These are phyloP conservation scores for Drosophila silvestris DNA, from an alignment of 2,888 invertebrate genomes.

Conservation along the genomic window DNA sequence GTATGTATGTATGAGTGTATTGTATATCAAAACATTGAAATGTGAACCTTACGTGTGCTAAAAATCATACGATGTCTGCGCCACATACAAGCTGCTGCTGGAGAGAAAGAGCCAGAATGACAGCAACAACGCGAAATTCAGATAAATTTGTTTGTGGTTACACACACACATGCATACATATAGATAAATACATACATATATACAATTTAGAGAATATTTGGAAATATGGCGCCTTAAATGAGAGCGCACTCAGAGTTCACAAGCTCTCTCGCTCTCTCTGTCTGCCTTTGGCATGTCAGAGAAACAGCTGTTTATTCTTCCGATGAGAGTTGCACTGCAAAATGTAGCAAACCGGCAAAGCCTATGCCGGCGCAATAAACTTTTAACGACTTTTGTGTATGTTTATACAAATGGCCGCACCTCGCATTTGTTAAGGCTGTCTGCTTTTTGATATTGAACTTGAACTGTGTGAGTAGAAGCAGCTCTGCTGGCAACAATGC, in stretches of 20 bases:
- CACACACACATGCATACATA: neutral
- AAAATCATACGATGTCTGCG: constrained; percentile 75
- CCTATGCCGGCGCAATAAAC: constrained; percentile 35
- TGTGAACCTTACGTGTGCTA: constrained; percentile 57
- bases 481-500: constrained; percentile 27
- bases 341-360: constrained; percentile 50
- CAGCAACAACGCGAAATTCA: constrained; percentile 37
- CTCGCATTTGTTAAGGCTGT: constrained; percentile 23
- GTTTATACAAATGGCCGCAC: constrained; percentile 12
- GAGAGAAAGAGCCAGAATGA: constrained; percentile 21
- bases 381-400: constrained; percentile 16
- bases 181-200: neutral
- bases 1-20: neutral
- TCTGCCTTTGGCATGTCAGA: constrained; percentile 9
- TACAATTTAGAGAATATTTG: constrained; percentile 14
- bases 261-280: neutral
- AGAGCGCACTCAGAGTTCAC: constrained; percentile 4
- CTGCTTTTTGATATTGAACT: constrained; percentile 71
- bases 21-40: constrained; percentile 46
- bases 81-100: constrained; percentile 14
- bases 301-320: constrained; percentile 53
- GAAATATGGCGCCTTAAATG: constrained; percentile 28
- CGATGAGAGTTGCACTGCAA: constrained; percentile 3
- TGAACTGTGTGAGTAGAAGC: constrained; percentile 50
- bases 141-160: constrained; percentile 29